Base-by-base conservation (phyloP, 1,140 invertebrate species). In the Archivesica marissinica region DNA sequence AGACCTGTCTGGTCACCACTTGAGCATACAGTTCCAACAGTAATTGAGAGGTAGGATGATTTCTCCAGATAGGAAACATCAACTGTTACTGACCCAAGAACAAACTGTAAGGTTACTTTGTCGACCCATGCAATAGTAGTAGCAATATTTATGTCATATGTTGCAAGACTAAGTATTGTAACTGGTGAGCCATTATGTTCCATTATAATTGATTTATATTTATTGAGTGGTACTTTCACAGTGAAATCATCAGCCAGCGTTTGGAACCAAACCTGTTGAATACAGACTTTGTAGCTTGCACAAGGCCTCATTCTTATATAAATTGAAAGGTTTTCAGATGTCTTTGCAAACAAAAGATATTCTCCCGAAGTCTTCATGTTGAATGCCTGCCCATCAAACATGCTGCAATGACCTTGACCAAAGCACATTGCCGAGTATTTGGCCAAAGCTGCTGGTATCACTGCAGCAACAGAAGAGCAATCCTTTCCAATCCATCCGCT, bases 361-460 rank as follows among this genome's bases (percentile, higher is more conserved):
- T 88, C 87, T 7, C 87, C 81, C 17, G 86, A 30, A 25, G 39
- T 85, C 28, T 74, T 75, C 33, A 88, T 56, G 15, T 70, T 68
- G 50, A 81, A 86, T 20, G 75, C 74, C 44, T 87, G 86, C 9
- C 87, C 87, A 82, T 88, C 87, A 85, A 87, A 87, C 81, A 85
- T 88, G 33, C 80, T 70, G 15, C 77, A 76, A 28, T 82, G 82
- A 35, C 86, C 83, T 44, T 87, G 64, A 15, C 87, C 82, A 86
- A 81, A 88, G 33, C 80, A 85, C 41, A 79, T 80, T 23, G 70
- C 47, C 9, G 76, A 28, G n/a, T 85, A 75, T 61, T 59, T 75
- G 23, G 39, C 15, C 7, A 70, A 25, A 6, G 50, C 33, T 28
- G 28, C 7, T 44, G 82, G 82, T 30, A 85, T 61, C 2, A 68